phyloP scores from a whole-genome alignment of 2,888 invertebrate species.

The Diachrysia chrysitis region DNA sequence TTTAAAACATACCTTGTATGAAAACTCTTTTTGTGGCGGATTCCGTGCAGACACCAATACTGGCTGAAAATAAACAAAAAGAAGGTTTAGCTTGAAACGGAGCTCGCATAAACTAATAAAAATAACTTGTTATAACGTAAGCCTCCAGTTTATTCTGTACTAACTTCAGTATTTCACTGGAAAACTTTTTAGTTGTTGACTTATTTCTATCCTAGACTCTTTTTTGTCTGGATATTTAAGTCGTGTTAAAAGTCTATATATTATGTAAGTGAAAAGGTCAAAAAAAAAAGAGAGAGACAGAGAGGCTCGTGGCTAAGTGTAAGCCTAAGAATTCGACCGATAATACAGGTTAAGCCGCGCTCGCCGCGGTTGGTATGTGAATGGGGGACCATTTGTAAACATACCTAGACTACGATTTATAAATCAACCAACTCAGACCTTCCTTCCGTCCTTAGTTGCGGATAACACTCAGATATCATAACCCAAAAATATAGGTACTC shows the following conservation, averaged over 20 bases:
- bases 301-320: too few species aligned
- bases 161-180: background rate
- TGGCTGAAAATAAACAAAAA: slow-evolving; percentile 38
- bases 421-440: too few species aligned
- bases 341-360: too few species aligned
- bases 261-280: too few species aligned
- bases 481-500: too few species aligned
- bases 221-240: background rate
- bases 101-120: slow-evolving; percentile 33
- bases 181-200: background rate
- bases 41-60: slow-evolving; percentile 39
- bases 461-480: too few species aligned
- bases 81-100: slow-evolving; percentile 21
- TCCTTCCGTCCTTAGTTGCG: too few species aligned
- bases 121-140: slow-evolving; percentile 25
- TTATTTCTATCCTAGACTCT: background rate
- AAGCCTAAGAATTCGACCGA: too few species aligned
- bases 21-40: slow-evolving; percentile 28
- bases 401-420: too few species aligned
- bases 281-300: too few species aligned
- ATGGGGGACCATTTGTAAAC: too few species aligned
- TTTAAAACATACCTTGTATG: slow-evolving; percentile 36
- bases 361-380: too few species aligned
- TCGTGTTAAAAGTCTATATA: background rate
- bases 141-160: background rate